These are phyloP conservation scores for Ischnura elegans DNA, from an alignment of 2,888 invertebrate species.

Conservation along the genomic window DNA sequence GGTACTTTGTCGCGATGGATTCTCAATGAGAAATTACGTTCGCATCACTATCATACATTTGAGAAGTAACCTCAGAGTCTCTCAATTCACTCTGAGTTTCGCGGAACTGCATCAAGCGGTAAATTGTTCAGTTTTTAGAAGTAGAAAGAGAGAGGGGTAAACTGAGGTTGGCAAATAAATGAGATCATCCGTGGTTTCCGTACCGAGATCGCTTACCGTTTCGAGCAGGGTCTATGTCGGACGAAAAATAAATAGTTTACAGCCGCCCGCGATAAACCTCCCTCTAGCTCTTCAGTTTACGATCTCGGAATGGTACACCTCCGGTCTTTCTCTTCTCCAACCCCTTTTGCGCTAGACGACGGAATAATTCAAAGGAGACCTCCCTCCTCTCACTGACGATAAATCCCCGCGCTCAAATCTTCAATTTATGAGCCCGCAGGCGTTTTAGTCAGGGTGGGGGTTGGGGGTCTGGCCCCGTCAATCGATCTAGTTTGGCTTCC, in stretches of 20 bases:
- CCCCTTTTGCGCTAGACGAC: background rate
- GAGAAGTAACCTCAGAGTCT: too few relatives aligned
- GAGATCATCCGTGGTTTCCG: background rate
- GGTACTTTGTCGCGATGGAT: too few relatives aligned
- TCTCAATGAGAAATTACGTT: too few relatives aligned
- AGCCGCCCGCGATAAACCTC: background rate
- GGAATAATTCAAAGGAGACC: slow-evolving; percentile 6
- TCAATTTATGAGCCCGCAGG: slow-evolving; percentile 31
- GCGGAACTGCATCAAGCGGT: too few relatives aligned
- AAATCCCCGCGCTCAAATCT: slow-evolving; percentile 5
- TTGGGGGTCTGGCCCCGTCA: background rate
- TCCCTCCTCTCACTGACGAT: background rate
- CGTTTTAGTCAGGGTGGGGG: background rate
- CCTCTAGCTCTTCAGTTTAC: background rate
- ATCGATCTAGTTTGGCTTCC: background rate
- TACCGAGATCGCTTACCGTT: background rate
- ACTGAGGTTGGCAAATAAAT: background rate
- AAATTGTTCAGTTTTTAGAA: too few relatives aligned
- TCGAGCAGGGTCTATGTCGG: background rate
- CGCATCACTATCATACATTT: too few relatives aligned
- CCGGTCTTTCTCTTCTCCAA: background rate
- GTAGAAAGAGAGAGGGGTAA: too few relatives aligned
- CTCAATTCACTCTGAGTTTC: too few relatives aligned
- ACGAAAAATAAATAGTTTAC: slow-evolving; percentile 13
- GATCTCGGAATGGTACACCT: background rate